Base-by-base conservation (phyloP, 2,888 invertebrate genomes). In the Cordilura impudica region DNA sequence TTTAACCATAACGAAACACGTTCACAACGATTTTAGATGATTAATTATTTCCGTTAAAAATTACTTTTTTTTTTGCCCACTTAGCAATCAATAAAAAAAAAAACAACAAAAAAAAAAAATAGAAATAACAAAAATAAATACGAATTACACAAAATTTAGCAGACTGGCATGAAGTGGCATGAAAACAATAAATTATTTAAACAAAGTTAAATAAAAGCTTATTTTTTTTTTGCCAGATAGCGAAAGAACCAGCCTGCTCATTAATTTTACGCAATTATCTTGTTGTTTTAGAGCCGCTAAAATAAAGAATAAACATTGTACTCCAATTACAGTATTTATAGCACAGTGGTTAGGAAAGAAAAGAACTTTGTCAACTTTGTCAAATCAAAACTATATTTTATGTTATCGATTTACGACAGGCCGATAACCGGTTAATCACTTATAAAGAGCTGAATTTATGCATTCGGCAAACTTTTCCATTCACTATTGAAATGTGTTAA, bases 31-130 rank as follows among this genome's bases (percentile, higher is more conserved):
- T 51, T 65, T 35, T 39, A 1, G 14, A 51, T 65, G 39, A 39
- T 35, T 43, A 19, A 66, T 54, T 54, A 66, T 26, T 43, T 66
- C 66, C 66, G 53, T 26, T 54, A 10, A 18, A 29, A 65, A 39
- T 65, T 23, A 39, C 39, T 66, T 66, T 29, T 43, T 43, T n/a
- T 45, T 23, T 45, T 18, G 54, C 31, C 53, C 19, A 54, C 29
- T 29, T 19, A 19, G n/a, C 6, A 67, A 29, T 45, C 29, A 7
- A 7, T 18, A 35, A 35, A 45, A 54, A 65, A 35, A 39, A 4
- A 51, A 45, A 54, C 26, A 66, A 43, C 53, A 66, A 53, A 65
- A 51, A 65, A 35, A 51, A 31, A 51, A 35, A 35, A 14, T 10
- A 31, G 10, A 31, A 12, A 43, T 18, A 66, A 66, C n/a, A 26